Evolutionary conservation across 2,113 vertebrate genomes (phyloP), one percentile per base, ranked within the genome.

Genomic region (Mystacornis crossleyi): DNA sequence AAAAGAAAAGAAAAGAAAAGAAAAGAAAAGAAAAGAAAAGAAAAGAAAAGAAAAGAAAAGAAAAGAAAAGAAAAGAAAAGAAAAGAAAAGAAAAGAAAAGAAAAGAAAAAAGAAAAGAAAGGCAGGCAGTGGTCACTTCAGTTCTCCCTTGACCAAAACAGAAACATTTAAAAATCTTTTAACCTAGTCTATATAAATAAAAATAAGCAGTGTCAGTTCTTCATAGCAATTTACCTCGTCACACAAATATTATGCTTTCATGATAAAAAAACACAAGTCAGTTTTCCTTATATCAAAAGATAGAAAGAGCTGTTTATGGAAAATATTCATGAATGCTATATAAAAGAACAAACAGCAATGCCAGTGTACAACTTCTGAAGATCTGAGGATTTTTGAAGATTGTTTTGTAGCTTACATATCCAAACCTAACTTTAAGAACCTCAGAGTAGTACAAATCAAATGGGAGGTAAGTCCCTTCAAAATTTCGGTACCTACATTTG

Each of bases 1-100:
- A 29, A 28, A 58, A 29, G 24, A 64, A 4, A 12, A 58, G 14
- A 31, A 8, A 29, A 14, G 18, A 15, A 36, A 19, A 21, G 14
- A 11, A 7, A 3, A 0, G 2, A 29, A 28, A 58, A 29, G 24
- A 64, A 1, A 42, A 42, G 17, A 42, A 4, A 11, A 58, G 14
- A 31, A 8, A 29, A 14, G 18, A 15, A 36, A 19, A 21, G 16
- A 11, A 7, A 3, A 0, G 1, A 29, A 26, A 58, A 29, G 26
- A 64, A 1, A 42, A 42, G 15, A 42, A 4, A 11, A 58, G 14
- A 31, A 8, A 29, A 14, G 18, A 15, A 36, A 19, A 21, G 16
- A 11, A 7, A 3, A 0, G 1, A 29, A 26, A 58, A 29, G 26
- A 64, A 1, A 42, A 42, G 15, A 42, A 14, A 42, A 42, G 15